Conservation (phyloP, 1,140 invertebrate genomes). For the Ptiloglossa arizonensis region DNA sequence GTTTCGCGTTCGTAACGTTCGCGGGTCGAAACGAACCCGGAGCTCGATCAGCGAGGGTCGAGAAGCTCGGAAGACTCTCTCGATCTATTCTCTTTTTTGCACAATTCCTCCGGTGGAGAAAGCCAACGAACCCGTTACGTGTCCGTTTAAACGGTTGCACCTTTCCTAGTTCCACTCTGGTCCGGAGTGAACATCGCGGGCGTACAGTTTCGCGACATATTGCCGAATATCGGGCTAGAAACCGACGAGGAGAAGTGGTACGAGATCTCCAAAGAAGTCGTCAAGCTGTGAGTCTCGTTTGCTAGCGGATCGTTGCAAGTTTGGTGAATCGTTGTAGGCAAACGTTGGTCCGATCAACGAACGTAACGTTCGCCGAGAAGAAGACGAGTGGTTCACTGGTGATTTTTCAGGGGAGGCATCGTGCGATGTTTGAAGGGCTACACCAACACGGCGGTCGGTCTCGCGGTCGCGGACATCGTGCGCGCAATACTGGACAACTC, state of each 20-base stretch:
- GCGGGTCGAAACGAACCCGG: no score
- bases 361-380: neutral
- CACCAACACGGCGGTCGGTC: slow-evolving; percentile 82
- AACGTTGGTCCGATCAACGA: no score
- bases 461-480: slow-evolving; percentile 82
- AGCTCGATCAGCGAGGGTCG: no score
- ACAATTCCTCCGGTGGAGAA: slow-evolving; percentile 29
- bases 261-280: slow-evolving; percentile 81
- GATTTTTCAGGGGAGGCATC: slow-evolving; percentile 77
- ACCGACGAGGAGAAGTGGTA: slow-evolving; percentile 83
- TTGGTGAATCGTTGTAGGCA: neutral
- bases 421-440: slow-evolving; percentile 84
- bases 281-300: slow-evolving; percentile 79
- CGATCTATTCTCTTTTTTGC: no score
- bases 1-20: no score
- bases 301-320: neutral
- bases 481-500: slow-evolving; percentile 81
- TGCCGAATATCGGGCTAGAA: slow-evolving; percentile 81
- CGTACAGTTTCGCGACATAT: slow-evolving; percentile 82
- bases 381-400: neutral
- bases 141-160: slow-evolving; percentile 39
- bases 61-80: no score
- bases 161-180: slow-evolving; percentile 85
- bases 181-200: slow-evolving; percentile 86
- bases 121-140: slow-evolving; percentile 41